Evolutionary conservation across 2,113 vertebrate genomes (phyloP).

Genomic region (Clarias gariepinus): DNA sequence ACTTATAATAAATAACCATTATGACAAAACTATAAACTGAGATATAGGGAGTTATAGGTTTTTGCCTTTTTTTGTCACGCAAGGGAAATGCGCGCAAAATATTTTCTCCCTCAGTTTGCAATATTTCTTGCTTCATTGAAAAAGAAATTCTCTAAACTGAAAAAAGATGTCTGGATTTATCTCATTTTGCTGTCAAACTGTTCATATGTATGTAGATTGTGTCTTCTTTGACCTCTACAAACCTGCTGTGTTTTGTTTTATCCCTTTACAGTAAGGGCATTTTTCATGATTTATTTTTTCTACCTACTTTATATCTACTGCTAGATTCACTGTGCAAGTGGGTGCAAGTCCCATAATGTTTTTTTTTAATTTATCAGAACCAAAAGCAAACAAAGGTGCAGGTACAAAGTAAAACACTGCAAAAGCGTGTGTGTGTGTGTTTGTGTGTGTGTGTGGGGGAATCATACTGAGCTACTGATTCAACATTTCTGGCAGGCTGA

Average conservation of each 20-base stretch:
- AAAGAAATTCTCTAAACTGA: too few species aligned
- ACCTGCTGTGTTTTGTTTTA: not conserved
- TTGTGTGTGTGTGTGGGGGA: not conserved
- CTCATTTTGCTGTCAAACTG: too few species aligned
- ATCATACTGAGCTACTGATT: constrained; percentile 61
- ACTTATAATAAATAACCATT: too few species aligned
- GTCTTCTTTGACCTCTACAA: not conserved
- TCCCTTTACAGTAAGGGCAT: not conserved
- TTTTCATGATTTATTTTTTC: constrained; percentile 48
- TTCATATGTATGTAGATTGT: not conserved
- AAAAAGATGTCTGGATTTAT: too few species aligned
- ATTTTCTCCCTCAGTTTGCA: too few species aligned
- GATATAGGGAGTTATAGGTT: too few species aligned
- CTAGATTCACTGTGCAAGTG: constrained; percentile 29
- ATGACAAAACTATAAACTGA: too few species aligned
- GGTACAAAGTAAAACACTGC: not conserved
- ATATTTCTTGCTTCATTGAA: too few species aligned
- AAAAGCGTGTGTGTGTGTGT: not conserved
- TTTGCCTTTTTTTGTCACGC: too few species aligned
- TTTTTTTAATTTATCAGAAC: constrained; percentile 61
- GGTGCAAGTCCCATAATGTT: constrained; percentile 31
- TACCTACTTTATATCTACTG: constrained; percentile 54
- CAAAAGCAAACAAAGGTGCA: constrained; percentile 13
- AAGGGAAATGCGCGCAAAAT: too few species aligned
- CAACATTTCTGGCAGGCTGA: constrained; percentile 58